Evolutionary conservation across 35 echinoderm and acorn worm species (phyloP), one percentile per base, ranked within the genome.

Genomic region (Stichopus chloronotus): DNA sequence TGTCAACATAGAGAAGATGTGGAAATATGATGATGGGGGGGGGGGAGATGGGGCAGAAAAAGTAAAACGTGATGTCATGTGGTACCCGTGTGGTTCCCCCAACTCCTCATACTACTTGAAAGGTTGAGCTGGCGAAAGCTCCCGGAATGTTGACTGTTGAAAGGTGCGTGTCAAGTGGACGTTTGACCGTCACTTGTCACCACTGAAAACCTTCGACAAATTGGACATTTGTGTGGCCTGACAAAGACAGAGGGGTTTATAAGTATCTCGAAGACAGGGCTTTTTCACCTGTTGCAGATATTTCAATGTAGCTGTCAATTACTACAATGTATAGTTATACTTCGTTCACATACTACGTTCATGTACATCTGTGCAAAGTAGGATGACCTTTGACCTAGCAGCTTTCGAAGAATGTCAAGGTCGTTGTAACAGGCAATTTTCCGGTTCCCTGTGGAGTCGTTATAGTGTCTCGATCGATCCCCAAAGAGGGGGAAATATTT

Each of bases 141-240:
- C 30, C 30, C 0, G 30, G 30, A 43, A 43, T 43, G 30, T 74
- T n/a, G 69, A 74, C 69, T 74, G 69, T 74, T 74, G 69, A 74
- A 19, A n/a, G 69, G 69, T 74, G 19, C 19, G 69, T 74, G 69
- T 74, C 69, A 74, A 74, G 69, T 74, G 69, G 69, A 74, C 11
- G 12, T 14, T 74, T 74, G 69, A 74, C 69, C 17, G 13, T 7
- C 14, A 20, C 17, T 74, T 74, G 69, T 74, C 17, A 74, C 17
- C 69, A 20, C 7, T 74, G 17, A 20, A 20, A 20, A 74, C 17
- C 69, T 74, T 74, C 22, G 69, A 74, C 69, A 74, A 74, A 74
- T 74, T 74, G 69, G 69, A 20, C 69, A 74, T 20, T n/a, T 74
- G 69, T 74, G 69, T 74, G 69, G 69, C 22, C 69, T 74, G 30